Base-by-base conservation (phyloP, 2,113 vertebrate genomes). In the Pholis gunnellus region DNA sequence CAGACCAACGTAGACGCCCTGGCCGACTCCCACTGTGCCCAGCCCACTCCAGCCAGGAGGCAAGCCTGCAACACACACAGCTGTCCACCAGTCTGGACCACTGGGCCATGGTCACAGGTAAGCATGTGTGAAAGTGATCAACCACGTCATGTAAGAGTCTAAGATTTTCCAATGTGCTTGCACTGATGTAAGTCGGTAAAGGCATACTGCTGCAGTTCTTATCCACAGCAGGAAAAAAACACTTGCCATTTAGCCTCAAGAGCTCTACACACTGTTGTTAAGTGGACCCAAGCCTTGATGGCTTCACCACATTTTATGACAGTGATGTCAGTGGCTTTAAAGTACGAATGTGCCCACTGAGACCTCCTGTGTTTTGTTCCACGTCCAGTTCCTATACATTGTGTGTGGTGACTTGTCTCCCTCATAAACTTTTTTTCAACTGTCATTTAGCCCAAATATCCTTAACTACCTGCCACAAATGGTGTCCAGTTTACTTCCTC, bases 41-140 rank as follows among this genome's bases (percentile, higher is more conserved):
- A 89, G 63, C 93, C 93, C 0, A 2, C 65, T 2, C 96, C 95
- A 0, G 1, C 85, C 31, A 90, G 87, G 70, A 93, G 73, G 54
- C 96, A 95, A 78, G 73, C 81, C 75, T 98, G 97, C 90, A 95
- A 88, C 65, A 63, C 88, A 1, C 95, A 94, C 81, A 90, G 85
- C 89, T 98, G 97, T 76, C 97, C 97, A 0, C 95, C 96, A 0
- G 86, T 85, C 0, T 98, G 97, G 97, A 96, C 89, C 73, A 0
- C 89, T 0, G 96, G 96, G 38, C 89, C 95, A 3, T 98, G 97
- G 97, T 94, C 96, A 18, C 96, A 97, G 97, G 97, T 97, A 82
- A 94, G 75, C 52, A 48, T 65, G 65, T 15, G 56, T 60, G 6
- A 52, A 74, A 77, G 66, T 36, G 31, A 77, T 76, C 63, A 65